Evolutionary conservation across 2,888 invertebrate genomes (phyloP), one percentile per base, ranked within the genome.

Genomic region (Melanchra persicariae): DNA sequence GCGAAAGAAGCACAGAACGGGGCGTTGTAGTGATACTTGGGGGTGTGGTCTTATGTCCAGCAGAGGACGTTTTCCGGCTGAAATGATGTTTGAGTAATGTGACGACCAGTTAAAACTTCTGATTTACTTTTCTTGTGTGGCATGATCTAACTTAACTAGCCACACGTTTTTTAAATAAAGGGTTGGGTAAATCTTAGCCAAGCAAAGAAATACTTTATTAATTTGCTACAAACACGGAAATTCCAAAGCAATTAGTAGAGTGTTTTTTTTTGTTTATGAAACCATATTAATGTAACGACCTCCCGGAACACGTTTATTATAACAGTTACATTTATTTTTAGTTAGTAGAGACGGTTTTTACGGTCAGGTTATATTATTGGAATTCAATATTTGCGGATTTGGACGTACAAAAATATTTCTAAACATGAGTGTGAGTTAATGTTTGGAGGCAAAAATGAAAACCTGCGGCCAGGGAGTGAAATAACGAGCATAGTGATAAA

Each of bases 281-380:
- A 65, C 57, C 55, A 81, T 62, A 79, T 59, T 70, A 70, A 54
- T 62, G 37, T 78, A 65, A 65, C 51, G 34, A 80, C 22, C 80
- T 80, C 68, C 76, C 76, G 58, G 40, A 62, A 45, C 54, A 59
- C 51, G 37, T 79, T 77, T 45, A 24, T 59, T 74, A 49, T 59
- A 73, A 65, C 43, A 40, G 45, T 73, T 79, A 51, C 8, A 24
- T 55, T 79, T 55, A 58, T 63, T 59, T 59, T 45, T 51, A 45
- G 19, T 34, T 22, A 66, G 24, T n/a, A 9, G 8, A 22, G 52
- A 12, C 3, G 17, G 24, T 24, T 40, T 67, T 66, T 19, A 10
- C 1, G n/a, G 47, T 49, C 19, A 15, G 22, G 30, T 26, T 6
- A 62, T 34, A 7, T 30, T 15, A 24, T 17, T 26, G 34, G 9